Base-by-base conservation (phyloP, 2,888 invertebrate species). In the Athalia circularis region DNA sequence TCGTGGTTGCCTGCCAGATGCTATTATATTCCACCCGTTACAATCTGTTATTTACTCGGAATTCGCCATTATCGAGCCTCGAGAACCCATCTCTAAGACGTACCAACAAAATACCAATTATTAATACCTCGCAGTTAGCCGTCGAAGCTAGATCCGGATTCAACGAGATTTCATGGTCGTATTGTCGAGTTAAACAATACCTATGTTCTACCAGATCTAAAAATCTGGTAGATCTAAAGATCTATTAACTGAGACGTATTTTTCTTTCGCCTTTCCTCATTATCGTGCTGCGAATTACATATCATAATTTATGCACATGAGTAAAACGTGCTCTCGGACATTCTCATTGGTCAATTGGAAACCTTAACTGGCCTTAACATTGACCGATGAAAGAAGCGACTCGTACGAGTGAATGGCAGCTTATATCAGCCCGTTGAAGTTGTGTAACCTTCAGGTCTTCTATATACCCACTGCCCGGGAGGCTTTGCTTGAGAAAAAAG, bases 321-420 rank as follows among this genome's bases (percentile, higher is more conserved):
- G 29, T 29, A 29, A 1, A 29, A 29, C 29, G 29, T 2, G 29
- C 29, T 29, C 29, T 29, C 29, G 29, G 29, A 29, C 57, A 47
- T 59, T 59, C 72, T 57, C 29, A 29, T 29, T 29, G 29, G 29
- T 29, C 29, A 29, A 29, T 29, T 29, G 6, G 47, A 72, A 47
- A 72, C 59, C 45, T 72, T 59, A 45, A 4, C 70, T 59, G 47
- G 47, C 72, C 57, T 72, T 59, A 72, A 72, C 72, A 72, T 72
- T 72, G 59, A 52, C 72, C 72, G 29, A 8, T 1, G 47, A 72
- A 1, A 59, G 47, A 57, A 59, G 59, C 59, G 72, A 72, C 13
- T 45, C 15, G 47, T 45, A 7, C 72, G 29, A 72, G 59, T 72
- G 57, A 72, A 72, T 72, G 72, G 72, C 57, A 45, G 72, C 59